A percentile compares a stretch with the other conserved stretches of the same genome.
Conservation (phyloP, 2,888 invertebrate species). For the Hypena proboscidalis region DNA sequence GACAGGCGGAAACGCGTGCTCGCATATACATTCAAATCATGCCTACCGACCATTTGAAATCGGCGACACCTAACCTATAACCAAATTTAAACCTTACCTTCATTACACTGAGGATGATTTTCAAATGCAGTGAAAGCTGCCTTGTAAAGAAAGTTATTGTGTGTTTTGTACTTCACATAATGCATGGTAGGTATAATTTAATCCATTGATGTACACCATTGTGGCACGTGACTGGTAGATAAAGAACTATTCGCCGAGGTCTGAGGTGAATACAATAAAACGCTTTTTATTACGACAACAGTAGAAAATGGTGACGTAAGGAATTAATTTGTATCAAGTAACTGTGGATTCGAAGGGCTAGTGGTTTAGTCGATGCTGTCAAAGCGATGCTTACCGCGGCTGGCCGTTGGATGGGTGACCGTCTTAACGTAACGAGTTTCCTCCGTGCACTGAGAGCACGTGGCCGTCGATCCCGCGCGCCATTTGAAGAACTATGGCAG, state of each 20-base stretch:
- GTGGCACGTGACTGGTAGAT: slow-evolving; percentile 63
- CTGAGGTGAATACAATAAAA: slow-evolving; percentile 38
- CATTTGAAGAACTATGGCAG: no score
- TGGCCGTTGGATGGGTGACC: no score
- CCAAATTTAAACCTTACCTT: slow-evolving; percentile 45
- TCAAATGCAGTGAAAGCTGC: slow-evolving; percentile 61
- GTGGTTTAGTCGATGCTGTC: no score
- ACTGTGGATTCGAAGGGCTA: no score
- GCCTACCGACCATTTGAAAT: slow-evolving; percentile 49
- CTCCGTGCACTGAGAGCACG: no score
- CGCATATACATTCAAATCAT: slow-evolving; percentile 64
- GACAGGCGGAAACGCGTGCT: slow-evolving; percentile 65
- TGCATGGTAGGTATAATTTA: slow-evolving; percentile 57
- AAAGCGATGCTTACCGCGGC: no score
- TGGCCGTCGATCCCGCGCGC: no score
- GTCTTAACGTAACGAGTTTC: no score
- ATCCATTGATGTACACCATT: slow-evolving; percentile 65
- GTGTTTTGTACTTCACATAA: slow-evolving; percentile 37
- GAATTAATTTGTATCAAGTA: no score
- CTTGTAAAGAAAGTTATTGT: slow-evolving; percentile 69
- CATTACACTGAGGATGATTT: slow-evolving; percentile 29
- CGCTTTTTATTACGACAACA: slow-evolving; percentile 29
- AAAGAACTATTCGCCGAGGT: slow-evolving; percentile 45
- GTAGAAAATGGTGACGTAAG: slow-evolving; percentile 22
- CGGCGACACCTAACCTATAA: slow-evolving; percentile 29